phyloP scores from a whole-genome alignment of 2,888 invertebrate species.

The Lampropteryx suffumata region DNA sequence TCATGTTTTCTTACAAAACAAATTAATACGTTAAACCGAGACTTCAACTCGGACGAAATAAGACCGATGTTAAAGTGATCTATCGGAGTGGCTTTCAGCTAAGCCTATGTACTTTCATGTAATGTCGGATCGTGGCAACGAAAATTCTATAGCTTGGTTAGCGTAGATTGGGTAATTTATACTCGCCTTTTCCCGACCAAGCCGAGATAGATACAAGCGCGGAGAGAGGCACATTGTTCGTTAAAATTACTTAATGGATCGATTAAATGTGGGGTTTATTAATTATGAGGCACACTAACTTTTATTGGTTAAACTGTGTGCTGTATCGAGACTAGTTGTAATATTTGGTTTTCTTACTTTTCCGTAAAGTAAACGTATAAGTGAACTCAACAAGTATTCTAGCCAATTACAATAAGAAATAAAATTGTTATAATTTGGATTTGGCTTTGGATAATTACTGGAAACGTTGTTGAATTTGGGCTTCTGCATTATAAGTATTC shows the following conservation, averaged over 20 bases:
- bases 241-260: constrained; percentile 76
- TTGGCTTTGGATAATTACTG: constrained; percentile 52
- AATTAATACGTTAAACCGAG: constrained; percentile 33
- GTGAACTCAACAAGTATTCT: constrained; percentile 31
- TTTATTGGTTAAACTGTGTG: constrained; percentile 39
- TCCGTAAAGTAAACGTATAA: constrained; percentile 14
- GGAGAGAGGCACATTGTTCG: constrained; percentile 66
- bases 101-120: constrained; percentile 72
- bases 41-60: constrained; percentile 22
- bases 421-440: constrained; percentile 11
- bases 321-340: constrained; percentile 35
- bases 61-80: constrained; percentile 52
- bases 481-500: constrained; percentile 71
- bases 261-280: constrained; percentile 68
- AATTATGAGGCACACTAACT: constrained; percentile 63
- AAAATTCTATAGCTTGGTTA: constrained; percentile 77
- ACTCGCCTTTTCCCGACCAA: constrained; percentile 68
- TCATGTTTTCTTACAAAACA: constrained; percentile 49
- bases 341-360: constrained; percentile 16
- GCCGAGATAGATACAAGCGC: constrained; percentile 58
- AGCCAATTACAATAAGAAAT: constrained; percentile 6
- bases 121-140: constrained; percentile 65
- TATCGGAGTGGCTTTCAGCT: constrained; percentile 62
- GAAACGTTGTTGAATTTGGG: constrained; percentile 62
- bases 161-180: constrained; percentile 81